Conservation (phyloP, 1,140 invertebrate species). For the Trichogramma pretiosum region DNA sequence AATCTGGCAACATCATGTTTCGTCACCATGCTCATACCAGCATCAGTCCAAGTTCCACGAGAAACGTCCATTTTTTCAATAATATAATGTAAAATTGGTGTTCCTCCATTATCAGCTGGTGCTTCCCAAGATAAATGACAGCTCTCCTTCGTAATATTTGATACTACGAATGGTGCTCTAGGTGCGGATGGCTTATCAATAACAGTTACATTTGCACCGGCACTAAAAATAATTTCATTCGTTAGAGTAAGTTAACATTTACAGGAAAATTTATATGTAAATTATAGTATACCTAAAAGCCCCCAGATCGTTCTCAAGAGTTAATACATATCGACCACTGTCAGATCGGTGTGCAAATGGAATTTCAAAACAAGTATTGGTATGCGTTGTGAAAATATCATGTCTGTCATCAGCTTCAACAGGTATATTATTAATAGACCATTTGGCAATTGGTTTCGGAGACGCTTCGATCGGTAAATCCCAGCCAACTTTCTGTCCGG, state of each 20-base stretch:
- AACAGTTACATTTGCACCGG: constrained; percentile 79
- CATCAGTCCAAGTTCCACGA: constrained; percentile 90
- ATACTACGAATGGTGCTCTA: constrained; percentile 76
- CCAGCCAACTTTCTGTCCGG: constrained; percentile 82
- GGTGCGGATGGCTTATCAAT: constrained; percentile 80
- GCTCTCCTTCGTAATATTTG: constrained; percentile 81
- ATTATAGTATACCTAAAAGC: constrained; percentile 51
- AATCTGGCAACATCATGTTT: constrained; percentile 77
- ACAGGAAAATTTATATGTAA: neutral
- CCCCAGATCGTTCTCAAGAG: constrained; percentile 77
- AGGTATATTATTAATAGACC: constrained; percentile 79
- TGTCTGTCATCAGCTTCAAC: constrained; percentile 48
- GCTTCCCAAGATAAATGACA: constrained; percentile 75
- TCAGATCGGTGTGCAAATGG: constrained; percentile 72
- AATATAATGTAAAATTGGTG: constrained; percentile 90
- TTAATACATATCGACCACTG: constrained; percentile 76
- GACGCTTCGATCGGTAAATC: constrained; percentile 81
- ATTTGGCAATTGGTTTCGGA: constrained; percentile 73
- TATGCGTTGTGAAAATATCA: constrained; percentile 54
- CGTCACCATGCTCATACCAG: constrained; percentile 75
- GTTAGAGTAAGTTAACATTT: neutral
- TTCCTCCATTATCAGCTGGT: constrained; percentile 83
- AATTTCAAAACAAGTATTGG: constrained; percentile 78
- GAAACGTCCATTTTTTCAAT: constrained; percentile 96
- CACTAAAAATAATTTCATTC: constrained; percentile 39